A percentile compares a stretch with the other conserved stretches of the same genome.
These are phyloP conservation scores for Lepus oiostolus DNA, from an alignment of 2,797 vertebrate species.

Conservation along the genomic window DNA sequence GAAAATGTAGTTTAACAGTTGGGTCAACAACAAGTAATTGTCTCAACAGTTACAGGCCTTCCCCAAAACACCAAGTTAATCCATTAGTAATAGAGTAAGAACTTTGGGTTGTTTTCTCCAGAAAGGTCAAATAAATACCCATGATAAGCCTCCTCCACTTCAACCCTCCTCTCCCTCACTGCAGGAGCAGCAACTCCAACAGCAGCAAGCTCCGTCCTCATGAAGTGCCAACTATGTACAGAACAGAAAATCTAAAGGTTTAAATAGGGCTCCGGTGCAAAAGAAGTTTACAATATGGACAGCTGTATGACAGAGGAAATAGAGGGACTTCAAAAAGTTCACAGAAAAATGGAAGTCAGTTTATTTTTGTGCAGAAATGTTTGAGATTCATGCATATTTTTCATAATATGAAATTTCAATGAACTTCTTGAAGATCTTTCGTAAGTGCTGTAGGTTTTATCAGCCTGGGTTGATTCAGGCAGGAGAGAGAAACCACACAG, in stretches of 20 bases:
- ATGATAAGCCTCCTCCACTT: not conserved
- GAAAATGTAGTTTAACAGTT: conserved; percentile 53
- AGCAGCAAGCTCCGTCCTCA: not conserved
- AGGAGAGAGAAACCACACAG: conserved; percentile 23
- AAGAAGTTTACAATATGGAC: conserved; percentile 1
- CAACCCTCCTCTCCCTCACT: not conserved
- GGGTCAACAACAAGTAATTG: conserved; percentile 43
- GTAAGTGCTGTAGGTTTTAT: not conserved
- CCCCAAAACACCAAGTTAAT: conserved; percentile 57
- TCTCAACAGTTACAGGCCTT: conserved; percentile 16
- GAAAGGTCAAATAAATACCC: conserved; percentile 57
- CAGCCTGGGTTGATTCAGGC: not conserved
- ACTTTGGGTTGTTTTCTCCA: conserved; percentile 51
- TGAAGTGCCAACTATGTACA: not conserved
- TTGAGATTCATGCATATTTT: too few species aligned
- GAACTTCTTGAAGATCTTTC: too few species aligned
- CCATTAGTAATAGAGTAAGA: conserved; percentile 26
- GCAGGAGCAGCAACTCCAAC: not conserved
- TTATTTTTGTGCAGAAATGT: too few species aligned
- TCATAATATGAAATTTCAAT: too few species aligned
- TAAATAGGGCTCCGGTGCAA: not conserved
- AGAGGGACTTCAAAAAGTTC: too few species aligned
- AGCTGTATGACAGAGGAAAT: not conserved
- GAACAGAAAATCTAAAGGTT: conserved; percentile 3
- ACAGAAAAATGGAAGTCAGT: too few species aligned